Base-by-base conservation (phyloP, 2,888 invertebrate genomes). In the Macrosiphum euphorbiae region DNA sequence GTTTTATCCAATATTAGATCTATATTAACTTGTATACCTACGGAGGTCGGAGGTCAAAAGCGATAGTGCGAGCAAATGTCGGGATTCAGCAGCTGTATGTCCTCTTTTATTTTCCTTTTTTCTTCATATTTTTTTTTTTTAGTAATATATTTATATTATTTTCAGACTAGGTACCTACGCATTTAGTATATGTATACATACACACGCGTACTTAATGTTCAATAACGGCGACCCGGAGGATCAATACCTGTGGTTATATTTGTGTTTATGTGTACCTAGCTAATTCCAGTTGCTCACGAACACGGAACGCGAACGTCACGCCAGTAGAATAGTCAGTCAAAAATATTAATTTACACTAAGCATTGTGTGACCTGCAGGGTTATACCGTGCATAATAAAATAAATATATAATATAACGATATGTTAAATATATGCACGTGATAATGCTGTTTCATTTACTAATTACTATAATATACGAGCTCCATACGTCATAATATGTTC, bases 271-370 rank as follows among this genome's bases (percentile, higher is more conserved):
- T 44, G 28, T 89, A 28, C 89, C 58, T 44, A 52, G 67, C 88
- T 92, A 92, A 92, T 92, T 92, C 52, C 55, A 78, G 78, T 92
- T 52, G 67, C 88, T 88, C 92, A 92, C 92, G 92, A 92, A 92
- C 88, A 44, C 16, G 20, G 28, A 89, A 61, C 28, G 58, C 88
- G 0, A 28, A n/a, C 88, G 92, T 88, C 78, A 88, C 88, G 88
- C 92, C 88, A 78, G 87, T 24, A 88, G 61, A 87, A 50, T 86
- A 61, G 92, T 92, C 87, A 87, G 67, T 87, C 50, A 13, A 87
- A 92, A 92, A 67, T 92, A 92, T 92, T 87, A n/a, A 88, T 92
- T 92, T 92, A 61, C 87, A 50, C 50, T 87, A 61, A 67, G 67
- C 87, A 92, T 47, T 87, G 26, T 41, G 41, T 13, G 67, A 50